Base-by-base conservation (phyloP, 2,797 vertebrate genomes). In the Ataeniobius toweri region DNA sequence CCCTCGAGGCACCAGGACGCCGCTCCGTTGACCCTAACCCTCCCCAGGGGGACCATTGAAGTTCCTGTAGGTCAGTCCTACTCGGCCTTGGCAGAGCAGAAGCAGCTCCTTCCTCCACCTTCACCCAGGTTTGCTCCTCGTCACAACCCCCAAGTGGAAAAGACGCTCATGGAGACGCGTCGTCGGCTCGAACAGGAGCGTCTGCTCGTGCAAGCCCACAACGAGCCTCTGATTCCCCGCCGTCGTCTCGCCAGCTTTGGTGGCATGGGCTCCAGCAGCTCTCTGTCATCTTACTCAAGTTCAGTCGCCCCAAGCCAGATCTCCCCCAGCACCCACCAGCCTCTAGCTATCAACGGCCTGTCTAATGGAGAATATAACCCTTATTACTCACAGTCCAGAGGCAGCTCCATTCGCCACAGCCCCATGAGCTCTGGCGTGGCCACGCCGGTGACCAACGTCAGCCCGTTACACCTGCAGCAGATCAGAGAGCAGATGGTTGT, bases 401-500 rank as follows among this genome's bases (percentile, higher is more conserved):
- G 97, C 31, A 96, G 97, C 91, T 99, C 98, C 53, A 96, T 99
- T 81, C 97, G 97, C 87, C 98, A 99, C 91, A 99, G 98, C 89
- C 98, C 98, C 8, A 89, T 99, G 92, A 99, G 97, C 94, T 99
- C 98, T 0, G 98, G 98, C 80, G 90, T 99, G 94, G 96, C 97
- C 56, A 99, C 98, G 0, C 98, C 98, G 0, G 97, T 99, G 75
- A 98, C 97, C 39, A 99, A 97, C 0, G 96, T 99, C 86, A 99
- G 98, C 90, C 98, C 98, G 0, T 76, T 97, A 76, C 98, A 99
- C 83, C 96, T 99, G 83, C 98, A 99, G 24, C 97, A 99, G 79
- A 99, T 99, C 89, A 95, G 98, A 0, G 98, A 99, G 90, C 98
- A 99, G 94, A 99, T 99, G 98, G 97, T 98, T 0, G 89, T 99